A percentile compares a stretch with the other conserved stretches of the same genome.
Evolutionary conservation across 2,113 vertebrate species (phyloP).

Genomic region (Gasterosteus nipponicus): DNA sequence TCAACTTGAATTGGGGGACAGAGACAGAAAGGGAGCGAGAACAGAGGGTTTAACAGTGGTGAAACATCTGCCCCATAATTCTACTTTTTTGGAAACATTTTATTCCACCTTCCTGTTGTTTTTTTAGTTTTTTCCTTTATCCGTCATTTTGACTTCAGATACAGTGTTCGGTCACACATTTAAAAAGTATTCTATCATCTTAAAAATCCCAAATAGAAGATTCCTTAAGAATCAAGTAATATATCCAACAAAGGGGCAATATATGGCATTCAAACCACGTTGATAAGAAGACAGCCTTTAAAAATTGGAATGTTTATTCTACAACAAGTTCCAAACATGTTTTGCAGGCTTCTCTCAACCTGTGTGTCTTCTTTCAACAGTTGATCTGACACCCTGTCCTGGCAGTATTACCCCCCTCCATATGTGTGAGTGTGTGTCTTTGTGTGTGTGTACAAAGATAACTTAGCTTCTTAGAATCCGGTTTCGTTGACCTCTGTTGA

Average conservation of each 20-base stretch:
- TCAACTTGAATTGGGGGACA: background rate
- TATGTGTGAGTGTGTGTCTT: conserved; percentile 20
- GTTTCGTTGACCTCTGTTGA: conserved; percentile 62
- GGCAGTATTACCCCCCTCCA: conserved; percentile 33
- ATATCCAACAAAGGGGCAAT: background rate
- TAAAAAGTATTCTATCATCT: background rate
- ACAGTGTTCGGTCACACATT: background rate
- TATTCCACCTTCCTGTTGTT: background rate
- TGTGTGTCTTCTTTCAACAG: conserved; percentile 24
- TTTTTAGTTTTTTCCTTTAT: background rate
- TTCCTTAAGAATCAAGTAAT: background rate
- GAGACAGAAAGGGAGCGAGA: background rate
- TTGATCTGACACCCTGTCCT: conserved; percentile 45
- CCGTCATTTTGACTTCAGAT: background rate
- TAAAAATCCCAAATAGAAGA: background rate
- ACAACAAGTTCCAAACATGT: conserved; percentile 13
- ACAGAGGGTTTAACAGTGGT: background rate
- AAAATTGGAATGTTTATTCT: background rate
- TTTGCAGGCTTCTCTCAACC: conserved; percentile 10
- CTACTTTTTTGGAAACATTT: background rate
- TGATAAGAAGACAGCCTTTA: background rate
- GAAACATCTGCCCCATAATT: background rate
- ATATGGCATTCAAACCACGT: background rate
- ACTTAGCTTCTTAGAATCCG: conserved; percentile 42
- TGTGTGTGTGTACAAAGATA: conserved; percentile 48